phyloP scores from a whole-genome alignment of 37 sponge, comb jelly and placozoan genomes.

The Theonella swinhoei region DNA sequence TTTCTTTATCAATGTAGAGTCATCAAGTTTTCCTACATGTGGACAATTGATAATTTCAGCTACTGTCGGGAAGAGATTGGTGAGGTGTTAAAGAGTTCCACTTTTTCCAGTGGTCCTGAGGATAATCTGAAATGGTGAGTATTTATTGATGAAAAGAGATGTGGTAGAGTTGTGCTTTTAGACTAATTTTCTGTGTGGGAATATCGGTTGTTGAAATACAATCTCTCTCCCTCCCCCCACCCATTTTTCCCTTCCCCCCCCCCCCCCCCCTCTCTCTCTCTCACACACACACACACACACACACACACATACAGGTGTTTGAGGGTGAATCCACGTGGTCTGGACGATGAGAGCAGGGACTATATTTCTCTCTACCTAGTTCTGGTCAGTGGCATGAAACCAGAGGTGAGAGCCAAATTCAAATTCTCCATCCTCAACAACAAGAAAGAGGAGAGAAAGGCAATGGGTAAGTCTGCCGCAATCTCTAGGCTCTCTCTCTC shows the following conservation, averaged over 20 bases:
- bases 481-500: background rate
- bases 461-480: conserved; percentile 97
- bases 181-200: conserved; percentile 19
- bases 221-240: conserved; percentile 3
- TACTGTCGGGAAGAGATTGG: conserved; percentile 97
- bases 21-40: conserved; percentile 94
- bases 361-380: conserved; percentile 97
- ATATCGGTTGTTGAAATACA: background rate
- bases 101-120: conserved; percentile 86
- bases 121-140: conserved; percentile 92
- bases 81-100: conserved; percentile 93
- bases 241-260: background rate
- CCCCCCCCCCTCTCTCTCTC: conserved; percentile 13
- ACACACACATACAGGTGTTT: conserved; percentile 93
- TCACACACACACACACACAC: background rate
- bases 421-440: conserved; percentile 97
- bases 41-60: conserved; percentile 99
- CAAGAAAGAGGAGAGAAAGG: conserved; percentile 95
- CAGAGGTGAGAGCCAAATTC: conserved; percentile 96
- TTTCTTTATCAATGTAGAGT: no score
- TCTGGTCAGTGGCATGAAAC: conserved; percentile 86
- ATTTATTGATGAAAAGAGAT: background rate
- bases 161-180: background rate
- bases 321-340: conserved; percentile 96
- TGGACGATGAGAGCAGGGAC: conserved; percentile 97